Evolutionary conservation across 2,113 vertebrate genomes (phyloP), one percentile per base, ranked within the genome.

Genomic region (Gasterosteus aculeatus): DNA sequence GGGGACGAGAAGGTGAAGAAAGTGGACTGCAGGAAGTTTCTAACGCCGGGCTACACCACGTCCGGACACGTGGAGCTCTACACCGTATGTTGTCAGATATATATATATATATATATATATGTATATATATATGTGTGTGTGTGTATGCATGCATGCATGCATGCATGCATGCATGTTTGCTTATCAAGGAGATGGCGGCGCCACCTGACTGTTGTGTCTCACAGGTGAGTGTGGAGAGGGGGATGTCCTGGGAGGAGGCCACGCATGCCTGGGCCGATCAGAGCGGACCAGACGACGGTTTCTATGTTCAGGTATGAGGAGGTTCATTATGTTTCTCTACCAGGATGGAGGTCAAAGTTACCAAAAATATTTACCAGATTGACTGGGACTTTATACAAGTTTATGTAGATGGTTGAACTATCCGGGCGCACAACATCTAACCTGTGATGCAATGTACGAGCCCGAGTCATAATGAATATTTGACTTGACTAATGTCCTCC

Each of bases 171-270:
- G 22, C 22, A 0, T 38, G 35, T 38, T 4, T 38, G 49, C 18
- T 19, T n/a, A n/a, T 19, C 7, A 3, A 1, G 9, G 2, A 41
- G 56, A 29, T 5, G 7, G 0, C 16, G 29, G 15, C 31, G 1
- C 49, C 1, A 12, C 39, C 59, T 69, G 47, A 76, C 41, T 29
- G 35, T 19, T 63, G 10, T 70, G 1, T 67, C 26, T 49, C 11
- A 26, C 60, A 99, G 98, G 96, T 99, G 63, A 96, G 97, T 14
- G 98, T 99, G 56, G 98, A 99, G 90, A 95, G 98, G 67, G 98
- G 98, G 8, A 98, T 99, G 97, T 97, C 98, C 26, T 99, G 98
- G 98, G 98, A 99, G 16, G 98, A 99, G 84, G 98, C 97, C 18
- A 98, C 96, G 1, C 97, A 97, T 62, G 93, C 95, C 49, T 99